Base-by-base conservation (phyloP, 1,140 invertebrate species). In the Zaprionus ghesquierei region DNA sequence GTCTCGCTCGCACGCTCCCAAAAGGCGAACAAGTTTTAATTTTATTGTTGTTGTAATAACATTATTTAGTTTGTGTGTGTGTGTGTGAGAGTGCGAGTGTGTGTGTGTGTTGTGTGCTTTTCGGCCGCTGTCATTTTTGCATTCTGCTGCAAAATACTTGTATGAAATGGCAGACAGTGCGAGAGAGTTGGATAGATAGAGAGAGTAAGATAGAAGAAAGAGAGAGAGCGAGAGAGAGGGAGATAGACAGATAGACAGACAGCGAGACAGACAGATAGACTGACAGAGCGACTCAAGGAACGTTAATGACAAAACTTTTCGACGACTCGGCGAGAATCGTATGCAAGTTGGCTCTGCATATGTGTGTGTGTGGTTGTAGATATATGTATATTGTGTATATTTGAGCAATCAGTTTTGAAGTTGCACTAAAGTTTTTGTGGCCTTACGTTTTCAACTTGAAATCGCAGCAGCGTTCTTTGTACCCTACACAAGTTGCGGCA, bases 291-390 rank as follows among this genome's bases (percentile, higher is more conserved):
- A 75, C 79, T 62, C 41, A 70, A 80, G 68, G 63, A 89, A 87
- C 79, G 84, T 81, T 89, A 89, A 89, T 89, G 84, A 87, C 74
- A 89, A 89, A 89, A 89, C 76, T 89, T 89, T 80, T 84, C 79
- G 79, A 78, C 79, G 75, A 82, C 77, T 82, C 75, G 71, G 70
- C 54, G 68, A 78, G 84, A 82, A 79, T 79, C 71, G 79, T 76
- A 79, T 84, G 79, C 80, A 84, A 79, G 55, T 81, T 81, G 65
- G 15, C 55, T 56, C 41, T 54, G 38, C 31, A 41, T 58, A 41
- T 49, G 20, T 59, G 59, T 68, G 23, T 61, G 2, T 49, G 41
- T 38, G 18, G 33, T 25, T 46, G 20, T 8, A 20, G 15, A 46
- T 46, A 46, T 46, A 46, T 46, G 41, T 46, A 46, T 46, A 46